Conservation (phyloP, 2,797 vertebrate species). For the Tokudaia tokunoshimensis region DNA sequence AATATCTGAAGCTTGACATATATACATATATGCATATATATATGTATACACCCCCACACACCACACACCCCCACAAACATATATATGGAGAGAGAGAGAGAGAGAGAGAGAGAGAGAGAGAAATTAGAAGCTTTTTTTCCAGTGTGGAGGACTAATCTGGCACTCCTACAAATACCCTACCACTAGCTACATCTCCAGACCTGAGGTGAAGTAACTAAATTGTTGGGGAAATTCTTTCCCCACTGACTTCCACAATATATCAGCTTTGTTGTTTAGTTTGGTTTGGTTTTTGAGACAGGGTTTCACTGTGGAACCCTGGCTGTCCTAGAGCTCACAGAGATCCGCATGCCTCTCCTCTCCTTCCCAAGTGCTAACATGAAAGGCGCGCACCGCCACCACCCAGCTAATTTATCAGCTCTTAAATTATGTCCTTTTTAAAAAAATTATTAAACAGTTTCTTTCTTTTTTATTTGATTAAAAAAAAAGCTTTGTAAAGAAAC, state of each 20-base stretch:
- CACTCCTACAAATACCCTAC: background rate
- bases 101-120: too few species aligned
- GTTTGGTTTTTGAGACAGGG: background rate
- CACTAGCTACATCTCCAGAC: background rate
- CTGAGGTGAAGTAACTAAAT: slow-evolving; percentile 50
- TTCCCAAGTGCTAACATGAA: background rate
- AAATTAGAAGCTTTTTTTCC: background rate
- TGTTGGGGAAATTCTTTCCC: slow-evolving; percentile 58
- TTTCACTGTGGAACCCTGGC: background rate
- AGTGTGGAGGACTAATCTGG: background rate
- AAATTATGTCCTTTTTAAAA: slow-evolving; percentile 34
- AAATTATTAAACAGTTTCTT: slow-evolving; percentile 10
- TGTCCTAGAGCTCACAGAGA: background rate
- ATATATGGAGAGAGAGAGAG: too few species aligned
- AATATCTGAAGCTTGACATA: background rate
- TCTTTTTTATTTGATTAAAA: slow-evolving; percentile 23
- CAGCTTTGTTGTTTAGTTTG: background rate
- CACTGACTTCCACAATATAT: slow-evolving; percentile 30
- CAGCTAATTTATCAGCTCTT: slow-evolving; percentile 25
- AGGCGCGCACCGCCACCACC: background rate
- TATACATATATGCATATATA: too few species aligned
- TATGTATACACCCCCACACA: too few species aligned
- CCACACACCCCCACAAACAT: too few species aligned
- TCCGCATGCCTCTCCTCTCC: background rate
- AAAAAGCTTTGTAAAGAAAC: slow-evolving; percentile 60